phyloP scores from a whole-genome alignment of 1,140 invertebrate genomes.

The Aplysia californica region DNA sequence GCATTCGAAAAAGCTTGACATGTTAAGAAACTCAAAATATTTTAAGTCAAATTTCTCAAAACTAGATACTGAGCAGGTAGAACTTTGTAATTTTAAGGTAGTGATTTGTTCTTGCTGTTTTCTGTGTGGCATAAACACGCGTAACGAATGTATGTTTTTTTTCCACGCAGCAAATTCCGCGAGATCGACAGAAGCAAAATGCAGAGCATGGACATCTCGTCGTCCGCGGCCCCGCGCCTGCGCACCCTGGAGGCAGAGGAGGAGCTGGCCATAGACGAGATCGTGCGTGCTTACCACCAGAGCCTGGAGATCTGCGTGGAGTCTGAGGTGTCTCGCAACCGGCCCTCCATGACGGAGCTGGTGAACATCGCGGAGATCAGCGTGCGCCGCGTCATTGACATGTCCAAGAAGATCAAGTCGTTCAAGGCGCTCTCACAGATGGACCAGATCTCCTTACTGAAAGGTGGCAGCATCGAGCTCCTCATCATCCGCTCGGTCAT shows the following conservation, averaged over 20 bases:
- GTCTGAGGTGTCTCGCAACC: constrained; percentile 54
- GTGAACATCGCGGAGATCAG: constrained; percentile 68
- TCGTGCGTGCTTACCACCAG: constrained; percentile 60
- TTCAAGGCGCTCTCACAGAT: constrained; percentile 66
- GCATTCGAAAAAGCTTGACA: too few relatives aligned
- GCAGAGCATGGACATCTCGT: constrained; percentile 57
- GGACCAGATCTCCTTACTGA: constrained; percentile 70
- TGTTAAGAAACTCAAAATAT: too few relatives aligned
- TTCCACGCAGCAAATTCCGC: constrained; percentile 58
- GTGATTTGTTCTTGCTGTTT: too few relatives aligned
- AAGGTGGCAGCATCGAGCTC: constrained; percentile 71
- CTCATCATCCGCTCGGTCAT: constrained; percentile 70
- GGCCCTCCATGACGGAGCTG: constrained; percentile 61
- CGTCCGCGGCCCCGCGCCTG: constrained; percentile 32
- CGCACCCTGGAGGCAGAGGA: constrained; percentile 58
- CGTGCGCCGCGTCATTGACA: constrained; percentile 67
- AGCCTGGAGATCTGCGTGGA: constrained; percentile 64
- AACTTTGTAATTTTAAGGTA: too few relatives aligned
- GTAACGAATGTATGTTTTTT: constrained; percentile 31
- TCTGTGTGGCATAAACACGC: not conserved
- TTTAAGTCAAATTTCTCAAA: too few relatives aligned
- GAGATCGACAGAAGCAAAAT: constrained; percentile 52
- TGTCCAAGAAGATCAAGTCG: constrained; percentile 68
- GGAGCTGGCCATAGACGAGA: constrained; percentile 58
- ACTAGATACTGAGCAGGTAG: too few relatives aligned